Conservation (phyloP, 2,888 invertebrate species). For the Athripsodes cinereus region DNA sequence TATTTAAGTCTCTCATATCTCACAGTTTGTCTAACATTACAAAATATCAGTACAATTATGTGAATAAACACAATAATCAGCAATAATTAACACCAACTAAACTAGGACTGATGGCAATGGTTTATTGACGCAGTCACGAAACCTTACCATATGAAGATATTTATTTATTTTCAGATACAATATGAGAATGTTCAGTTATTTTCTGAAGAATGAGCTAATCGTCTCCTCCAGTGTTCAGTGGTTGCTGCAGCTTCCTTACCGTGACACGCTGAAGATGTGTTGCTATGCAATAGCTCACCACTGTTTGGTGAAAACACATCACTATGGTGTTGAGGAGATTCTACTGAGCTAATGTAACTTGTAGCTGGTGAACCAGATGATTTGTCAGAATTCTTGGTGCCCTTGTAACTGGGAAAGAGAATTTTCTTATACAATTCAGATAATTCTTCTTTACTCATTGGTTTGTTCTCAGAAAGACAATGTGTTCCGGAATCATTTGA, state of each 20-base stretch:
- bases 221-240: slow-evolving; percentile 24
- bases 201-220: slow-evolving; percentile 17
- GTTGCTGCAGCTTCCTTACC: background rate
- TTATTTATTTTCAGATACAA: too few relatives aligned
- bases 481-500: background rate
- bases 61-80: too few relatives aligned
- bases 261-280: background rate
- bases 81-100: too few relatives aligned
- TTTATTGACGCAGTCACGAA: too few relatives aligned
- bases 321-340: background rate
- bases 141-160: too few relatives aligned
- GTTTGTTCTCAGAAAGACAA: background rate
- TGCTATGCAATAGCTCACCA: too few relatives aligned
- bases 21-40: too few relatives aligned
- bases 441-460: slow-evolving; percentile 33
- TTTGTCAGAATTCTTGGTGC: background rate
- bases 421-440: slow-evolving; percentile 46
- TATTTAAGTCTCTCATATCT: too few relatives aligned
- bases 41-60: too few relatives aligned
- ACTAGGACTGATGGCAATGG: too few relatives aligned
- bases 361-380: too few relatives aligned
- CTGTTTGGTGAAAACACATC: background rate
- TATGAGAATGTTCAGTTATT: background rate
- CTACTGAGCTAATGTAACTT: background rate
- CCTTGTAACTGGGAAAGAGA: slow-evolving; percentile 29